These are phyloP conservation scores for Lamprologus speciosus DNA, from an alignment of 2,113 vertebrate genomes.

Conservation along the genomic window DNA sequence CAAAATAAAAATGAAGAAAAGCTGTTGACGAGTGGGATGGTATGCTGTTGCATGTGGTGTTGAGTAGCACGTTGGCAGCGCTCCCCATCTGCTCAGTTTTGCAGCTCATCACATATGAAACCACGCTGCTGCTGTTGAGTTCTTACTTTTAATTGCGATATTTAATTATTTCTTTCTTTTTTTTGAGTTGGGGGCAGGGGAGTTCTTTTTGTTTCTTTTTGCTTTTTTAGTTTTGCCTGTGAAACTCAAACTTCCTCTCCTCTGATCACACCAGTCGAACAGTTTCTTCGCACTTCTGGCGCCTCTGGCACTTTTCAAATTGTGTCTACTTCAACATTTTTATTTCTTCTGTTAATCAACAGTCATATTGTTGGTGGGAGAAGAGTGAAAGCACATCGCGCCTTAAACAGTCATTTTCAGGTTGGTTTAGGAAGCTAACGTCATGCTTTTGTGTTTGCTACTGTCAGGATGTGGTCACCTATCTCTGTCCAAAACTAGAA, in stretches of 20 bases:
- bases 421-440: neutral
- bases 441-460: neutral
- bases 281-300: neutral
- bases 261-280: neutral
- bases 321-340: neutral
- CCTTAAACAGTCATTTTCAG: neutral
- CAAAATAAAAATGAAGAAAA: neutral
- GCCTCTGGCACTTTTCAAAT: neutral
- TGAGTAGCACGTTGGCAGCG: neutral
- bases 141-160: neutral
- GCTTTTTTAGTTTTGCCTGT: neutral
- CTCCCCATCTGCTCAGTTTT: neutral
- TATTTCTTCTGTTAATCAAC: neutral
- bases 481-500: neutral
- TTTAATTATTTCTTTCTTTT: neutral
- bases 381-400: rapidly evolving
- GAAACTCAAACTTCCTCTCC: neutral
- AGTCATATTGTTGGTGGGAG: neutral
- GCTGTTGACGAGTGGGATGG: neutral
- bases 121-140: neutral
- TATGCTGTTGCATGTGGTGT: neutral
- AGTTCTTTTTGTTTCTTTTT: neutral
- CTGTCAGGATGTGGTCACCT: neutral
- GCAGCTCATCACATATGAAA: neutral
- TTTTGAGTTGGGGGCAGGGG: neutral